A percentile compares a stretch with the other conserved stretches of the same genome.
These are phyloP conservation scores for Distichodus sexfasciatus DNA, from an alignment of 2,797 vertebrate species.

Conservation along the genomic window DNA sequence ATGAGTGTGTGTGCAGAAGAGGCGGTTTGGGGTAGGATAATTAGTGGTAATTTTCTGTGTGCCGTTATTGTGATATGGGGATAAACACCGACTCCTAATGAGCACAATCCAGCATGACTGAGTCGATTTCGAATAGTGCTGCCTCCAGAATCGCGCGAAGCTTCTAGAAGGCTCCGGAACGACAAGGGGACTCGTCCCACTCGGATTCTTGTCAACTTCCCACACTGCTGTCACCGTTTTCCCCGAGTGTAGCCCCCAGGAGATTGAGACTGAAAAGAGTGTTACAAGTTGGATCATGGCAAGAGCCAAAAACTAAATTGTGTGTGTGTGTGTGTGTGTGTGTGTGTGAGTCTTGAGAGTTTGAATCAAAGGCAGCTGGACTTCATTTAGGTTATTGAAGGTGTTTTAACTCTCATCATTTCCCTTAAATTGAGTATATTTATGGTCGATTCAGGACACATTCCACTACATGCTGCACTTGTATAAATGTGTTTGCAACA, in stretches of 20 bases:
- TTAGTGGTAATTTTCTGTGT: slow-evolving; percentile 53
- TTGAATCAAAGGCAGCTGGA: no score
- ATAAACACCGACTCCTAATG: slow-evolving; percentile 38
- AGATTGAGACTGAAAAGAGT: not conserved
- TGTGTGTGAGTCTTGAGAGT: no score
- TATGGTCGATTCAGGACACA: no score
- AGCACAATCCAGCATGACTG: slow-evolving; percentile 33
- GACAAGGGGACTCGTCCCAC: not conserved
- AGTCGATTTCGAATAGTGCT: slow-evolving; percentile 16
- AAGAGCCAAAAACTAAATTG: not conserved
- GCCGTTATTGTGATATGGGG: slow-evolving; percentile 45
- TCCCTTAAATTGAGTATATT: no score
- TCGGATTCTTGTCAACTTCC: not conserved
- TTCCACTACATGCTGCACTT: no score
- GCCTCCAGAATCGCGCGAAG: not conserved
- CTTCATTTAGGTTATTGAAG: no score
- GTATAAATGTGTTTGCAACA: no score
- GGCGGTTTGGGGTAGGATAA: slow-evolving; percentile 51
- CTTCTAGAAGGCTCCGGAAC: not conserved
- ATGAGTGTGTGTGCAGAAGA: slow-evolving; percentile 50
- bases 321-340: not conserved
- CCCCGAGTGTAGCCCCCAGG: slow-evolving; percentile 1
- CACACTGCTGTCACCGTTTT: not conserved
- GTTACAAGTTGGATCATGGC: not conserved
- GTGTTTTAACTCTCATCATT: no score